These are phyloP conservation scores for Caenorhabditis imperialis DNA, from an alignment of 2,888 invertebrate species.

Conservation along the genomic window DNA sequence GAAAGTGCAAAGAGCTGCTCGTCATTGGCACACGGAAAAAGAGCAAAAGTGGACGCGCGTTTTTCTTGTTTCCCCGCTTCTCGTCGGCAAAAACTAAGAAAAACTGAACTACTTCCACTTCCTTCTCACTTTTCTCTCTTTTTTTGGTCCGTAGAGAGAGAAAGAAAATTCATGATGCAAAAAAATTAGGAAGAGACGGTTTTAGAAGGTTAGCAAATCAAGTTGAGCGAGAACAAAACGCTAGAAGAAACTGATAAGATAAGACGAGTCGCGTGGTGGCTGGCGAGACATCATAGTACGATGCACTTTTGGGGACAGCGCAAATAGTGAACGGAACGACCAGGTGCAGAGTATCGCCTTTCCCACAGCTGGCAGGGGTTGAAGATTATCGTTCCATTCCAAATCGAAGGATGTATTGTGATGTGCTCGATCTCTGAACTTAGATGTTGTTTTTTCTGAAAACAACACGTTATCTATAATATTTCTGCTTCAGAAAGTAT, in stretches of 20 bases:
- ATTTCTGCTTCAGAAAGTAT: too few relatives aligned
- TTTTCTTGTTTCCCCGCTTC: too few relatives aligned
- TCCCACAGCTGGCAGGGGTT: too few relatives aligned
- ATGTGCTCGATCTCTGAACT: too few relatives aligned
- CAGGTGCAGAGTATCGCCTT: neutral
- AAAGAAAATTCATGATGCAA: too few relatives aligned
- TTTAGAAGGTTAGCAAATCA: constrained; percentile 9
- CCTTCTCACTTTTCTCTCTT: constrained; percentile 19
- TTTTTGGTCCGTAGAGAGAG: too few relatives aligned
- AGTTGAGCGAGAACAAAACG: too few relatives aligned
- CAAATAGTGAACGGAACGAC: neutral
- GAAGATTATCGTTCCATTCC: neutral
- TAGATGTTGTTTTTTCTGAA: too few relatives aligned
- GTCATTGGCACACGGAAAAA: constrained; percentile 17
- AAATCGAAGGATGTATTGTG: too few relatives aligned
- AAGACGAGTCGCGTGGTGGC: constrained; percentile 15
- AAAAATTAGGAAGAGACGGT: constrained; percentile 3
- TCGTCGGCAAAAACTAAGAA: too few relatives aligned
- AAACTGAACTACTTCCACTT: too few relatives aligned
- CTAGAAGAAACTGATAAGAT: constrained; percentile 24
- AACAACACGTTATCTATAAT: too few relatives aligned
- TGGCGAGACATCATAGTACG: constrained; percentile 44
- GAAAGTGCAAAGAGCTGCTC: constrained; percentile 40
- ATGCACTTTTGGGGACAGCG: neutral
- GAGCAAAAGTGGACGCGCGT: constrained; percentile 14